phyloP scores from a whole-genome alignment of 2,797 vertebrate species.

The Pantherophis vulpinus region DNA sequence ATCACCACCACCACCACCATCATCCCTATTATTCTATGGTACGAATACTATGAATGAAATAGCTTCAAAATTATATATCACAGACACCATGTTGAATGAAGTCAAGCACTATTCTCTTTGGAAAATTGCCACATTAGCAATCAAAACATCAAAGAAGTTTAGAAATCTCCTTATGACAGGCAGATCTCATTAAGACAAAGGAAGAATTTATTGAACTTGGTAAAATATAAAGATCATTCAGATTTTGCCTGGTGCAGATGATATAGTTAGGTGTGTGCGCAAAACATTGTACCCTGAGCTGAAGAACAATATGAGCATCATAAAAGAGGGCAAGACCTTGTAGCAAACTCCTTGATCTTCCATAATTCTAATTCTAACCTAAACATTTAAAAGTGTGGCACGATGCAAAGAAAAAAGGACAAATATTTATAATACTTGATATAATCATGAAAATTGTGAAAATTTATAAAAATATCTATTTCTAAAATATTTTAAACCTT shows the following conservation, averaged over 20 bases:
- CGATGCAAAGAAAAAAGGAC: not conserved
- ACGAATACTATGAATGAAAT: not conserved
- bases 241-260: not conserved
- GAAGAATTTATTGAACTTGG: not conserved
- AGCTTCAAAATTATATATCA: not conserved
- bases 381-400: not conserved
- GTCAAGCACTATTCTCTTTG: not conserved
- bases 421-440: not conserved
- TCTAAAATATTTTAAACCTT: conserved; percentile 41
- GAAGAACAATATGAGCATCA: not conserved
- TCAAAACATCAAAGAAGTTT: not conserved
- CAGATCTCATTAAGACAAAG: not conserved
- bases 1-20: not conserved
- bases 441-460: not conserved
- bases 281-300: not conserved
- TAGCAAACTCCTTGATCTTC: not conserved
- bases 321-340: not conserved
- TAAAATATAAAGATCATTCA: not conserved
- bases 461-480: not conserved
- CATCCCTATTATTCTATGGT: not conserved
- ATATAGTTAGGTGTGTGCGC: not conserved
- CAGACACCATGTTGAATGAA: not conserved
- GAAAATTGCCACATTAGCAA: not conserved
- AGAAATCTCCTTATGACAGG: not conserved
- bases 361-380: not conserved